Percentiles rank a stretch among this genome's conserved stretches.
Evolutionary conservation across 2,113 vertebrate genomes (phyloP).

Genomic region (Electrona antarctica): DNA sequence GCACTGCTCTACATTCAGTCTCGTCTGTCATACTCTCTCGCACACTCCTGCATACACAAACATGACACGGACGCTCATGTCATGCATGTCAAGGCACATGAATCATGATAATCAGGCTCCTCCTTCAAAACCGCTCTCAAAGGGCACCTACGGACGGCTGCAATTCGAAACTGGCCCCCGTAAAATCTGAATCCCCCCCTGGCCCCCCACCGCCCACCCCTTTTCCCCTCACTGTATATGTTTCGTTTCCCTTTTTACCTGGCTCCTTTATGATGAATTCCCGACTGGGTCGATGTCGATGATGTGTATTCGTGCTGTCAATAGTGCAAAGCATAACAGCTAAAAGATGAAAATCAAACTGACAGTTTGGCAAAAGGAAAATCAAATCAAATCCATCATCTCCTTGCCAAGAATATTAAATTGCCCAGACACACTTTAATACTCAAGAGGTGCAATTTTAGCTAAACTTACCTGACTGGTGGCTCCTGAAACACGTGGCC

Average conservation of each 20-base stretch:
- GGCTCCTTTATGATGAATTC: no score
- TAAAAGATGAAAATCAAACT: slow-evolving; percentile 20
- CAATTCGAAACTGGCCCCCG: no score
- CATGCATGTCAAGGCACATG: no score
- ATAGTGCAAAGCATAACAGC: slow-evolving; percentile 11
- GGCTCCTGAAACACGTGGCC: no score
- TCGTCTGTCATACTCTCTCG: slow-evolving; percentile 24
- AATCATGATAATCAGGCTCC: no score
- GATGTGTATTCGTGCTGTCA: slow-evolving; percentile 10
- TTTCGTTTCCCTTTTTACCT: no score
- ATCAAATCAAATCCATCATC: not conserved
- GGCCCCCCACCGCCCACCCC: no score
- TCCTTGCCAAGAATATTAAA: not conserved
- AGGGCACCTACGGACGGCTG: no score
- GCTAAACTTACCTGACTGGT: not conserved
- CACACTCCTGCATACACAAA: slow-evolving; percentile 19
- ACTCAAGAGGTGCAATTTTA: not conserved
- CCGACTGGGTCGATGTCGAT: slow-evolving; percentile 32
- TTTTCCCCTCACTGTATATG: no score
- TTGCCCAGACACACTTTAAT: not conserved
- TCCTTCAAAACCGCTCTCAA: no score
- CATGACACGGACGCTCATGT: slow-evolving; percentile 21
- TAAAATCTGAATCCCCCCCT: no score
- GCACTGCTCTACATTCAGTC: not conserved
- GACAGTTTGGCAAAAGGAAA: not conserved